Evolutionary conservation across 2,113 vertebrate genomes (phyloP).

Genomic region (western clawed frog (Xenopus tropicalis)): UCB_Xtro_10.0 CM004449.2:82712501-82713000

Average conservation of each 20-base stretch:
- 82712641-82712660: too few relatives aligned
- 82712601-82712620: too few relatives aligned
- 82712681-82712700: too few relatives aligned
- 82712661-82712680: too few relatives aligned
- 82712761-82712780: too few relatives aligned
- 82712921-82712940: background rate
- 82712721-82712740: background rate
- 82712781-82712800: background rate
- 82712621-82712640: too few relatives aligned
- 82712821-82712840: slow-evolving; percentile 2
- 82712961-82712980: background rate
- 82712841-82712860: background rate
- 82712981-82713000: background rate
- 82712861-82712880: background rate
- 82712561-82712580: too few relatives aligned
- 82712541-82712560: too few relatives aligned
- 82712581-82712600: too few relatives aligned
- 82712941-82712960: background rate
- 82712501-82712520: too few relatives aligned
- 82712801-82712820: background rate
- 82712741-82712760: too few relatives aligned
- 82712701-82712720: background rate
- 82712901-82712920: background rate
- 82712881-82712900: slow-evolving; percentile 3
- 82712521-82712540: too few relatives aligned